These are phyloP conservation scores for Puntigrus tetrazona DNA, from an alignment of 2,113 vertebrate species.

Conservation along the genomic window DNA sequence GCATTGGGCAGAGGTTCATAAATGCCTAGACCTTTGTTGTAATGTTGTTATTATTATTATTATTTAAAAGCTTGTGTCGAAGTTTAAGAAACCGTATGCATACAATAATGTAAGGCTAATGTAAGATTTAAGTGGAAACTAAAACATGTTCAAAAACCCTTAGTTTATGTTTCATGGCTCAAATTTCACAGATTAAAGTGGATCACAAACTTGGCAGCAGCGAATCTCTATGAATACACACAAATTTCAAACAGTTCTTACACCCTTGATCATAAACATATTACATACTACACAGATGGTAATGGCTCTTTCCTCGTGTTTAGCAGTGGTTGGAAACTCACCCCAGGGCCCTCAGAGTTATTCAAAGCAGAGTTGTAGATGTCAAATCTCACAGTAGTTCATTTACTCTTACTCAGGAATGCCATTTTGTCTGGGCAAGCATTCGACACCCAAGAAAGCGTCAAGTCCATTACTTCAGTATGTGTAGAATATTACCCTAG, in stretches of 20 bases:
- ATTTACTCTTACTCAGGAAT: slow-evolving; percentile 74
- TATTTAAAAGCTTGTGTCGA: not conserved
- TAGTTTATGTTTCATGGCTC: not conserved
- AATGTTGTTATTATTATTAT: not conserved
- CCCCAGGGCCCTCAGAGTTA: slow-evolving; percentile 39
- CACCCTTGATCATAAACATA: not conserved
- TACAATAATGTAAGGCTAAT: not conserved
- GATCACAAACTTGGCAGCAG: not conserved
- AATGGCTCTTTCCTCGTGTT: not conserved
- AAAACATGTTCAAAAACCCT: not conserved
- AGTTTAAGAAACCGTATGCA: not conserved
- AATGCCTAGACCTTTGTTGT: not conserved
- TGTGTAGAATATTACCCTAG: not conserved
- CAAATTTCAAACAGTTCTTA: not conserved
- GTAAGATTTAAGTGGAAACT: not conserved
- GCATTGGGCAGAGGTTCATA: not conserved
- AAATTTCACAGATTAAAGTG: not conserved
- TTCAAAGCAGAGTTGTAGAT: not conserved
- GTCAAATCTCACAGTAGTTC: slow-evolving; percentile 30
- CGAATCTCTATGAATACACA: not conserved
- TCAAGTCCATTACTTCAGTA: slow-evolving; percentile 15
- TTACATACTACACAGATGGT: not conserved
- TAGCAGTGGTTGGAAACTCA: slow-evolving; percentile 3
- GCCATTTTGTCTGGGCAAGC: slow-evolving; percentile 78
- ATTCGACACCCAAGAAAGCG: slow-evolving; percentile 55